Conservation (phyloP, 2,888 invertebrate genomes). For the Campaea margaritaria region DNA sequence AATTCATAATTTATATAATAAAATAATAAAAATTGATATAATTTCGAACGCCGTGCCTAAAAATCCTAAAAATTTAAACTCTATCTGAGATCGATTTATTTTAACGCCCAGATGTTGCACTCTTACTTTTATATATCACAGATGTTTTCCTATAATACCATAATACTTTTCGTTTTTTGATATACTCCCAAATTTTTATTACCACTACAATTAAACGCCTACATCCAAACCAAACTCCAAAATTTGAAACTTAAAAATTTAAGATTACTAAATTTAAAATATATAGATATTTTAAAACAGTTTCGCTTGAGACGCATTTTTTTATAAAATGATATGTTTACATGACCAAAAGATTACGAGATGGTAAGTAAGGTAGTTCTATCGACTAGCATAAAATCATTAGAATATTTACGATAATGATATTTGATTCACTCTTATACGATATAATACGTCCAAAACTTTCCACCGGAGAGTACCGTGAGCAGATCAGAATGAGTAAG, state of each 20-base stretch:
- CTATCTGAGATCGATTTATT: constrained; percentile 74
- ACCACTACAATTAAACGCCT: constrained; percentile 63
- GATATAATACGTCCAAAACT: constrained; percentile 48
- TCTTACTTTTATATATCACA: constrained; percentile 80
- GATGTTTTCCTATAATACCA: constrained; percentile 78
- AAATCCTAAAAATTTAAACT: constrained; percentile 55
- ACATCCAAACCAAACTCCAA: constrained; percentile 56
- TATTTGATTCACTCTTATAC: constrained; percentile 49
- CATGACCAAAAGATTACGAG: constrained; percentile 68
- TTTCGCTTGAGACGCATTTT: constrained; percentile 47
- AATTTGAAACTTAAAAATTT: constrained; percentile 33
- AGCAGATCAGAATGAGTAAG: constrained; percentile 55
- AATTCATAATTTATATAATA: constrained; percentile 17
- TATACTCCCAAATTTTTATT: constrained; percentile 57
- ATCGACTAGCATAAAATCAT: constrained; percentile 62
- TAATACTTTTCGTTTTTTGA: constrained; percentile 74
- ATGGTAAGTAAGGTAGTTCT: constrained; percentile 61
- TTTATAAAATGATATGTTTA: constrained; percentile 74
- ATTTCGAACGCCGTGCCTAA: constrained; percentile 26
- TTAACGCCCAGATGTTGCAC: constrained; percentile 75
- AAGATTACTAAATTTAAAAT: constrained; percentile 41
- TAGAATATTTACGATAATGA: constrained; percentile 54
- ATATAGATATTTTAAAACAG: constrained; percentile 48
- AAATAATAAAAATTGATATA: constrained; percentile 31
- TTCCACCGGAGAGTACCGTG: constrained; percentile 62